Evolutionary conservation across 2,797 vertebrate genomes (phyloP).

Genomic region (Leuciscus waleckii): DNA sequence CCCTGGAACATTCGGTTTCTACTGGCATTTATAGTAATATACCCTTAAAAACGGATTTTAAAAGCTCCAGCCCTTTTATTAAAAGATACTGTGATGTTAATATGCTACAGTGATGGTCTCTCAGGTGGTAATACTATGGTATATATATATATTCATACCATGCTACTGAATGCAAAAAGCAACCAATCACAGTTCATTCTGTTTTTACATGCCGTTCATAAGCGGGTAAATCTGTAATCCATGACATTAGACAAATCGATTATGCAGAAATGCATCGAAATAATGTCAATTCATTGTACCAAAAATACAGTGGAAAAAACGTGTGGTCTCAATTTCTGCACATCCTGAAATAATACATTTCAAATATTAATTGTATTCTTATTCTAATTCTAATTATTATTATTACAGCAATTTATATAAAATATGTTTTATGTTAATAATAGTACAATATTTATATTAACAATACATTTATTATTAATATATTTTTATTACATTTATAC

Average conservation of each 20-base stretch:
- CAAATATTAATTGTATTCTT: not conserved
- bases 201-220: not conserved
- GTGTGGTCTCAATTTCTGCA: too few relatives aligned
- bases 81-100: not conserved
- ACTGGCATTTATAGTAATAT: slow-evolving; percentile 63
- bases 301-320: not conserved
- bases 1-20: slow-evolving; percentile 58
- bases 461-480: too few relatives aligned
- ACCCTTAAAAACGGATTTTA: slow-evolving; percentile 38
- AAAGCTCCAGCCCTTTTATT: not conserved
- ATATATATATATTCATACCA: not conserved
- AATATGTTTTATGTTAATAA: too few relatives aligned
- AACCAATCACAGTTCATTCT: not conserved
- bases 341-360: not conserved
- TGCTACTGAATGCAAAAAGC: not conserved
- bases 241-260: not conserved
- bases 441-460: too few relatives aligned
- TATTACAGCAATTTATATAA: too few relatives aligned
- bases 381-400: not conserved
- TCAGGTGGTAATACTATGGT: not conserved
- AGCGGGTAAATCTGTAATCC: not conserved
- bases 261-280: not conserved
- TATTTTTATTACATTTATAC: too few relatives aligned
- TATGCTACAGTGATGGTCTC: not conserved
- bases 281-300: not conserved